Base-by-base conservation (phyloP, 2,888 invertebrate genomes). In the Heliconius cydno region DNA sequence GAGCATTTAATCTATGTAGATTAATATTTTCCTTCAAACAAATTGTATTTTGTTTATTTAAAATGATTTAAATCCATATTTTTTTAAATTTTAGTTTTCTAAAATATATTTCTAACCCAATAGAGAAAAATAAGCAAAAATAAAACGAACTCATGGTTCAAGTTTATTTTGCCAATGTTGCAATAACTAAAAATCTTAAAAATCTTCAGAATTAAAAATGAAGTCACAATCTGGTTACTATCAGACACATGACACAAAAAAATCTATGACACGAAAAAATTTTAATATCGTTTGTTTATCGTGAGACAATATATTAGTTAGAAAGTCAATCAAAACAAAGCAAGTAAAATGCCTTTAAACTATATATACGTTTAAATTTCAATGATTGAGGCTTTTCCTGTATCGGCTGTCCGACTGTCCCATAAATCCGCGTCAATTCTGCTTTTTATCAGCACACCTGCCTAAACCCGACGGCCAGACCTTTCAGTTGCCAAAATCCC, bases 371-470 rank as follows among this genome's bases (percentile, higher is more conserved):
- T 66, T 76, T 76, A 68, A 38, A 68, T 77, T 68, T 52, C 70
- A 70, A 68, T 77, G 77, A 75, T 75, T 75, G 75, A 75, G 75
- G 75, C 75, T 75, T 65, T 65, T 65, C 78, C 57, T 67, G 73
- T 78, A 78, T 78, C 73, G 73, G 41, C 73, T 57, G 57, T 74
- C 66, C 60, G 67, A 74, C 78, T 67, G 78, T 60, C 73, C 73
- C 73, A 78, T 78, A 78, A 78, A 78, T 78, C 78, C 73, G 57
- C 67, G 67, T 78, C 78, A 73, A 67, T 78, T 73, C 66, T 57
- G 57, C 73, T 78, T 78, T 78, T 73, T 78, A 74, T 78, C 77
- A 78, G 77, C 71, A 46, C 77, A 72, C 73, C 73, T 78, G 73
- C 73, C 78, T 74, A 67, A 66, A 57, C 73, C 60, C 73, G 73